A percentile compares a stretch with the other conserved stretches of the same genome.
phyloP scores from a whole-genome alignment of 2,113 vertebrate genomes.

The Megaceryle maxima region DNA sequence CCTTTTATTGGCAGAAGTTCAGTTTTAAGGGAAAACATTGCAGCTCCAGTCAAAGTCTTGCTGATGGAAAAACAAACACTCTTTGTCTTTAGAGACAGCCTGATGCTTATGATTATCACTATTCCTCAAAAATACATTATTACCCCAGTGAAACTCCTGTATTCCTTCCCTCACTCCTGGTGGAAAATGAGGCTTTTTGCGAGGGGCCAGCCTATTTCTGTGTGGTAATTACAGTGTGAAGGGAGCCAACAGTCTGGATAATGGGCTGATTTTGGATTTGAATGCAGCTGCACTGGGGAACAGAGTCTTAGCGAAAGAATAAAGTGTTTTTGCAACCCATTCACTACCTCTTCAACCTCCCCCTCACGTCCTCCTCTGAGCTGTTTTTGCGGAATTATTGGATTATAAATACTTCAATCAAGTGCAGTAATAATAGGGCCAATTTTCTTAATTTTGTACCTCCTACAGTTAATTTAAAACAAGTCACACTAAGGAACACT shows the following conservation, averaged over 20 bases:
- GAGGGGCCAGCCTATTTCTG: background rate
- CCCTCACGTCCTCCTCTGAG: background rate
- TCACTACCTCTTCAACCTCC: background rate
- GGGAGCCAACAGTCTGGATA: background rate
- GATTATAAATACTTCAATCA: background rate
- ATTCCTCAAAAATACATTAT: background rate
- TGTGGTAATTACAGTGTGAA: background rate
- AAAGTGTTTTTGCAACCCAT: background rate
- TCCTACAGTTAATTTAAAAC: background rate
- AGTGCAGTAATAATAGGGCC: background rate
- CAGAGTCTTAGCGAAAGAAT: background rate
- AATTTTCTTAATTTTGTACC: background rate
- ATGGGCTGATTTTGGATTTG: background rate
- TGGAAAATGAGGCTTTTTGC: background rate
- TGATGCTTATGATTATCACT: background rate
- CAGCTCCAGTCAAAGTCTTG: background rate
- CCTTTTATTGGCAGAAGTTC: background rate
- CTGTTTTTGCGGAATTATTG: background rate
- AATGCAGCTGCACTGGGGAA: background rate
- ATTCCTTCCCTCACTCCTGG: background rate
- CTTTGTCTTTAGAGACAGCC: background rate
- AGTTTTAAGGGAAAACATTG: background rate
- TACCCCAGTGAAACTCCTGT: background rate
- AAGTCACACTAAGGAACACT: rapidly evolving
- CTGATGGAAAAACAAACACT: background rate